Percentiles rank a stretch among this genome's conserved stretches.
phyloP scores from a whole-genome alignment of 1,140 invertebrate genomes.

The Meloidogyne chitwoodi region DNA sequence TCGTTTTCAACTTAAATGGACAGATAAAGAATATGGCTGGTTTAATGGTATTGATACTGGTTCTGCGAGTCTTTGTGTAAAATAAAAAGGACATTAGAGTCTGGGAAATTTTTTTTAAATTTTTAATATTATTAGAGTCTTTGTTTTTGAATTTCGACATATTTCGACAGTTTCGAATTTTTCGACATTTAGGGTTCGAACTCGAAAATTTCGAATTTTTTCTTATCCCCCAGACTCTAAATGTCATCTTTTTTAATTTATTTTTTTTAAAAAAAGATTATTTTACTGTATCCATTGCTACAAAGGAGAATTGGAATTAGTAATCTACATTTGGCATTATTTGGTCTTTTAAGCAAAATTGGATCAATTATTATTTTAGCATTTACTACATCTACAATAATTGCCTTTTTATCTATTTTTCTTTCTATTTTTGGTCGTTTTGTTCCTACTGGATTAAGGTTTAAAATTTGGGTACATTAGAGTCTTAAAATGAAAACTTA shows the following conservation, averaged over 20 bases:
- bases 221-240: constrained; percentile 2
- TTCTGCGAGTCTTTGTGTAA: constrained; percentile 33
- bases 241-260: neutral
- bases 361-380: constrained; percentile 40
- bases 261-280: constrained; percentile 3
- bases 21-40: constrained; percentile 41
- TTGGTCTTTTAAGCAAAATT: constrained; percentile 46
- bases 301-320: constrained; percentile 27
- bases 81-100: constrained; percentile 1
- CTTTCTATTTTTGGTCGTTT: constrained; percentile 44
- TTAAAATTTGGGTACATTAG: no score
- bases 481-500: no score
- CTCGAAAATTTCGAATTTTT: no score
- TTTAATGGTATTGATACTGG: constrained; percentile 39
- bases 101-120: no score
- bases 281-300: constrained; percentile 37
- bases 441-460: constrained; percentile 43
- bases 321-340: constrained; percentile 35
- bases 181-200: no score
- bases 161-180: no score
- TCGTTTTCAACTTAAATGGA: constrained; percentile 42
- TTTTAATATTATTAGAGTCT: no score
- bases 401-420: constrained; percentile 35
- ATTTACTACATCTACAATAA: constrained; percentile 23
- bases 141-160: no score